Percentiles rank a stretch among this genome's conserved stretches.
Conservation (phyloP, 2,113 vertebrate genomes). For the Phaethon lepturus region DNA sequence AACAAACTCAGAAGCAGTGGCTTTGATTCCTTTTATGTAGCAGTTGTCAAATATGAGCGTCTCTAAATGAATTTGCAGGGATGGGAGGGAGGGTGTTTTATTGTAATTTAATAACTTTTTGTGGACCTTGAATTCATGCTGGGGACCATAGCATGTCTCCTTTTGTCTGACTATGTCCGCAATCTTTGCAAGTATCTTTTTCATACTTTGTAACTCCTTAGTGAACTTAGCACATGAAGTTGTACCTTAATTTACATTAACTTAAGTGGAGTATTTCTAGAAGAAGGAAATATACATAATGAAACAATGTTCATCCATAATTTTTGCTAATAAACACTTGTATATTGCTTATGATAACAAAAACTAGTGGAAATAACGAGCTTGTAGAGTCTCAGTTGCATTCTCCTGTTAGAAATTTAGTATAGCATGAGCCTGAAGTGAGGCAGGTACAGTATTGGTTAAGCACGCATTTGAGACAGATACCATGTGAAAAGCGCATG, state of each 20-base stretch:
- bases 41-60: not conserved
- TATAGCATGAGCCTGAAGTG: not conserved
- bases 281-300: not conserved
- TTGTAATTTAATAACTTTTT: not conserved
- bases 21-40: not conserved
- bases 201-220: not conserved
- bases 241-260: not conserved
- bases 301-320: not conserved
- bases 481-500: not conserved
- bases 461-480: not conserved
- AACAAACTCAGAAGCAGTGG: not conserved
- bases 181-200: not conserved
- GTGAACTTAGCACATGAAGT: not conserved
- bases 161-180: not conserved
- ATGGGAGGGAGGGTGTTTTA: fast-evolving
- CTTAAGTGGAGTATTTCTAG: not conserved
- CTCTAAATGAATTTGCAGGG: not conserved
- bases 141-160: not conserved
- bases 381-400: not conserved
- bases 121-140: not conserved
- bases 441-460: not conserved
- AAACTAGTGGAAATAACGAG: not conserved
- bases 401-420: not conserved
- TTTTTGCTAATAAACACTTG: not conserved
- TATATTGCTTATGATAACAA: not conserved